Conservation (phyloP, 2,797 vertebrate species). For the Nannoperca australis region DNA sequence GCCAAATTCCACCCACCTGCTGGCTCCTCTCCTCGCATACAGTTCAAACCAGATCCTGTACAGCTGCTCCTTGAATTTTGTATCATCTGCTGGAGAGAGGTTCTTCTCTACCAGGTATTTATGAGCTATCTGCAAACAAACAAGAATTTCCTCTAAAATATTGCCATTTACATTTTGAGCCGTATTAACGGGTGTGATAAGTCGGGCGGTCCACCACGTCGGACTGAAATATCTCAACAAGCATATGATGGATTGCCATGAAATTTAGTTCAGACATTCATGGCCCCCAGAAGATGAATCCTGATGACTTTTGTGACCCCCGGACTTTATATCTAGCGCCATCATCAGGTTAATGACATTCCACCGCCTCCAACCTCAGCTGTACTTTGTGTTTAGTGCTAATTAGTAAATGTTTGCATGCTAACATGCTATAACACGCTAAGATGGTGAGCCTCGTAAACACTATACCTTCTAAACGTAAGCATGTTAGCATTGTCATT, state of each 20-base stretch:
- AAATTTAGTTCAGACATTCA: not conserved
- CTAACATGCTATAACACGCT: not conserved
- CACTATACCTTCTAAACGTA: not conserved
- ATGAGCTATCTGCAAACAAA: conserved; percentile 83
- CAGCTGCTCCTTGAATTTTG: conserved; percentile 86
- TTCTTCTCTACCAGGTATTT: conserved; percentile 86
- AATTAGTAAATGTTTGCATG: no score
- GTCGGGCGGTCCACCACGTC: not conserved
- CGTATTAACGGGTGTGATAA: not conserved
- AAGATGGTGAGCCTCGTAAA: not conserved
- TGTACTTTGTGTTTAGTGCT: no score
- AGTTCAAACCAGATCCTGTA: conserved; percentile 89
- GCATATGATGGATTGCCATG: not conserved
- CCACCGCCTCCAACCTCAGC: no score
- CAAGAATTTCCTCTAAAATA: not conserved
- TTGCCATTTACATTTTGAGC: not conserved
- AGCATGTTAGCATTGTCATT: not conserved
- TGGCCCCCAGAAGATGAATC: not conserved
- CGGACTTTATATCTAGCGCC: no score
- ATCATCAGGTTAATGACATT: not conserved
- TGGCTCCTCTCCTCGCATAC: conserved; percentile 86
- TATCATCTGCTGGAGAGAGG: conserved; percentile 79
- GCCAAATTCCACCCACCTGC: conserved; percentile 78
- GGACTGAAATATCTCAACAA: not conserved
- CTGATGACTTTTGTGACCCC: not conserved